phyloP scores from a whole-genome alignment of 2,888 invertebrate genomes.

The Trisateles emortualis region DNA sequence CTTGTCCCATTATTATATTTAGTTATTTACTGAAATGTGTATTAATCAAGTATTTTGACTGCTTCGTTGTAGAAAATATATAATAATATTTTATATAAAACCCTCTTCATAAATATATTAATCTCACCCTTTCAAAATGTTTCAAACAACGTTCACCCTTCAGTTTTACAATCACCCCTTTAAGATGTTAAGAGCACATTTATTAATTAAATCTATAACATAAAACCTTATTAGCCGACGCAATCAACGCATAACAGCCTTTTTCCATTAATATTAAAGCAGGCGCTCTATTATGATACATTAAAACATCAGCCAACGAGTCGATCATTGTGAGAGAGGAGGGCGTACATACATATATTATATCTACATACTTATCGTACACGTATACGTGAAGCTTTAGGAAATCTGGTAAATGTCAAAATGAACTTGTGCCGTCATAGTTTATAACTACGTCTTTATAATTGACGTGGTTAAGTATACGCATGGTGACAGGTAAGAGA shows the following conservation, averaged over 20 bases:
- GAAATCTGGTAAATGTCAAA: too few relatives aligned
- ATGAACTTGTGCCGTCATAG: too few relatives aligned
- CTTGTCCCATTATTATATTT: too few relatives aligned
- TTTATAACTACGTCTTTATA: too few relatives aligned
- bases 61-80: background rate
- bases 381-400: too few relatives aligned
- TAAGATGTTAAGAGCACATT: constrained; percentile 24
- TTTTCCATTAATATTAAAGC: constrained; percentile 20
- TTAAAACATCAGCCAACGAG: background rate
- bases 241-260: constrained; percentile 29
- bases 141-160: background rate
- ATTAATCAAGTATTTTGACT: background rate
- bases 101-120: background rate
- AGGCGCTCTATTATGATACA: constrained; percentile 1
- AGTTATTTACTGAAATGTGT: too few relatives aligned
- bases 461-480: too few relatives aligned
- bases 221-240: constrained; percentile 18
- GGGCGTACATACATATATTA: background rate
- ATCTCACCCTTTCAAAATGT: background rate
- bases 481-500: too few relatives aligned
- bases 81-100: background rate
- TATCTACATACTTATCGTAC: background rate
- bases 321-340: background rate
- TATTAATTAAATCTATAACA: constrained; percentile 37
- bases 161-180: constrained; percentile 12